Conservation (phyloP, 2,113 vertebrate species). For the Axis porcinus region DNA sequence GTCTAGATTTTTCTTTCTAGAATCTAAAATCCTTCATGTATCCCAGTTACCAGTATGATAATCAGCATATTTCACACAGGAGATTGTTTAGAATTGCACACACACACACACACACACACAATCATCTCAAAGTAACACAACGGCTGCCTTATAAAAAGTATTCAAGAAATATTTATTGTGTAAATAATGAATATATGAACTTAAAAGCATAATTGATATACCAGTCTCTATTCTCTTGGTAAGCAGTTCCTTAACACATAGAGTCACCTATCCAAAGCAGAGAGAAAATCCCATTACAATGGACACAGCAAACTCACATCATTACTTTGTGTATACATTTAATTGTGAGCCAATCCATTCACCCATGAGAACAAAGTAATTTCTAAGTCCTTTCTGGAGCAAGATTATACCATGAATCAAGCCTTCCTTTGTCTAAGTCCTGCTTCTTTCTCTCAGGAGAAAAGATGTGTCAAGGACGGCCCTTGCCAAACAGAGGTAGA, state of each 20-base stretch:
- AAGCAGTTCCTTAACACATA: not conserved
- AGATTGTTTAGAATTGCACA: not conserved
- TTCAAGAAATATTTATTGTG: not conserved
- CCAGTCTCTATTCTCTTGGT: not conserved
- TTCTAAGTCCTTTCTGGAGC: not conserved
- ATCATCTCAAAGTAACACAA: not conserved
- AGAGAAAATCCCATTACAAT: not conserved
- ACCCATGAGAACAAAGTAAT: not conserved
- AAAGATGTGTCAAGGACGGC: not conserved
- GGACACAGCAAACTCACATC: not conserved
- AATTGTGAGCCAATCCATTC: not conserved
- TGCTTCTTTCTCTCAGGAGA: not conserved
- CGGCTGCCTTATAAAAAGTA: not conserved
- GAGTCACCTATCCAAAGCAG: not conserved
- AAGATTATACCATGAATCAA: not conserved
- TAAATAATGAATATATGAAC: not conserved
- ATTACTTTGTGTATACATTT: not conserved
- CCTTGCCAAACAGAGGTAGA: conserved; percentile 28
- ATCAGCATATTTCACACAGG: not conserved
- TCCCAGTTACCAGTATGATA: not conserved
- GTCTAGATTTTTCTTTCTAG: not conserved
- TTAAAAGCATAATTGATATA: not conserved
- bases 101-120: not conserved
- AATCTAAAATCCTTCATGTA: not conserved
- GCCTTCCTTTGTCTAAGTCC: not conserved